Evolutionary conservation across 2,797 vertebrate species (phyloP).

Genomic region (Novumbra hubbsi): DNA sequence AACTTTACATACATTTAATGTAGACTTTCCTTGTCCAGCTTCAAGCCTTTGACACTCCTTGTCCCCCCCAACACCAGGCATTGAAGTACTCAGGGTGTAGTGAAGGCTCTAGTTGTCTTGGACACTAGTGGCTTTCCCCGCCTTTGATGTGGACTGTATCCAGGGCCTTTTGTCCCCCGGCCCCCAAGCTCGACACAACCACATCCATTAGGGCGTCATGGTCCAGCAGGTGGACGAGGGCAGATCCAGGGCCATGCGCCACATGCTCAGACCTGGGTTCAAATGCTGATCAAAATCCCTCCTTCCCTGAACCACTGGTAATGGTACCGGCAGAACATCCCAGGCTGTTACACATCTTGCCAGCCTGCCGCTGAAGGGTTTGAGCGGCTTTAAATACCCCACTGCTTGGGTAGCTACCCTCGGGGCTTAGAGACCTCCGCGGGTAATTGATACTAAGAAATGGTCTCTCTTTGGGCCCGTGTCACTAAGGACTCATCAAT

Average conservation of each 20-base stretch:
- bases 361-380: background rate
- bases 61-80: background rate
- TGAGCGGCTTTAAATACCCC: background rate
- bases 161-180: constrained; percentile 18
- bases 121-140: background rate
- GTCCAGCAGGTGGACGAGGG: constrained; percentile 72
- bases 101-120: background rate
- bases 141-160: constrained; percentile 19
- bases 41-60: background rate
- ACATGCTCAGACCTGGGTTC: background rate
- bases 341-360: background rate
- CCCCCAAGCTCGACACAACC: constrained; percentile 45
- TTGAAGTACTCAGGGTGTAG: constrained; percentile 11
- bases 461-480: constrained; percentile 55
- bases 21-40: constrained; percentile 11
- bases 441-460: constrained; percentile 76
- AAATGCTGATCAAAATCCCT: background rate
- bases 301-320: background rate
- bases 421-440: constrained; percentile 52
- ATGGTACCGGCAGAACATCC: background rate
- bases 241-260: constrained; percentile 13
- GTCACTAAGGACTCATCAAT: constrained; percentile 68
- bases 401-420: constrained; percentile 17
- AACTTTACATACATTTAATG: constrained; percentile 12
- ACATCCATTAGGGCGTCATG: constrained; percentile 42